Evolutionary conservation across 2,113 vertebrate species (phyloP), one percentile per base, ranked within the genome.

Genomic region (Daphoenositta chrysoptera): DNA sequence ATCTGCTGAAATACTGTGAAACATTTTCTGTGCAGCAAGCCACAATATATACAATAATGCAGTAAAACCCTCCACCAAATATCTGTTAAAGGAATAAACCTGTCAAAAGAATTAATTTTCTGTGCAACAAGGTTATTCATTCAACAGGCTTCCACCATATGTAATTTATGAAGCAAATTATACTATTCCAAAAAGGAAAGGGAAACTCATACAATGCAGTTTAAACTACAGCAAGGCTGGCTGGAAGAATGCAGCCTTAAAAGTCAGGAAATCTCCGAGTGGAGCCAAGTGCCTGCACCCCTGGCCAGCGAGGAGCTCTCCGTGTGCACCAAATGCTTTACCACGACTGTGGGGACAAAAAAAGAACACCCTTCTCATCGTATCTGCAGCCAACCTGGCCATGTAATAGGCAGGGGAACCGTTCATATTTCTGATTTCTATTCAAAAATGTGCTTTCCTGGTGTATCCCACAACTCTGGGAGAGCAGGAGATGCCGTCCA

Each of bases 91-190:
- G 97, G 96, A 97, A 97, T 97, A 96, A 97, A 97, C 97, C 97
- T 97, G 97, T 98, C 97, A 98, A 98, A 98, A 98, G 95, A 98
- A 98, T 98, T 98, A 98, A 98, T 98, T 98, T 98, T 98, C 96
- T 97, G 97, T 98, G 97, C 97, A 98, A 97, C 91, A 96, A 97
- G 95, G 96, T 98, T 97, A 98, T 98, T 98, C 98, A 97, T 97
- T 98, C 97, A 98, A 97, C 95, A 97, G 97, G 96, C 97, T 98
- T 98, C 97, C 73, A 95, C 96, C 96, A 97, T 97, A 97, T 98
- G 97, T 97, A 97, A 98, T 97, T 98, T 98, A 98, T 98, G 98
- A 98, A 96, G 97, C 96, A 98, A 97, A 96, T 98, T 97, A 97
- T 96, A 95, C 92, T 97, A 93, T 97, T 97, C 93, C 92, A 97